Evolutionary conservation across 2,797 vertebrate genomes (phyloP).

Genomic region (Sebastes aleutianus): DNA sequence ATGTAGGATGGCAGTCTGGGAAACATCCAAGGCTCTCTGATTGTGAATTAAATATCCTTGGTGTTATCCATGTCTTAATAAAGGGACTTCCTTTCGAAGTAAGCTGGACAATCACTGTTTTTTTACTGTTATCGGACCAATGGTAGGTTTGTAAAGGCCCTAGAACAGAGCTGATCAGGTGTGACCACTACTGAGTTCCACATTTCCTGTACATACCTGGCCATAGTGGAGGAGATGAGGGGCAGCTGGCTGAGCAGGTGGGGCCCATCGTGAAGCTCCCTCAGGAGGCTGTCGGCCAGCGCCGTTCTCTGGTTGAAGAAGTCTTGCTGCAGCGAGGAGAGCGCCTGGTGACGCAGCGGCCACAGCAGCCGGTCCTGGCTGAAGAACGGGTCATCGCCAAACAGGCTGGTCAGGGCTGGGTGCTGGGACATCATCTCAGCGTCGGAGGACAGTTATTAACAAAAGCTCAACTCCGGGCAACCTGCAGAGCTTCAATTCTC

Average conservation of each 20-base stretch:
- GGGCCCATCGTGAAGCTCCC: slow-evolving; percentile 59
- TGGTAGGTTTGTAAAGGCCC: neutral
- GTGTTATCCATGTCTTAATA: too few species aligned
- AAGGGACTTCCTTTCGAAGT: too few species aligned
- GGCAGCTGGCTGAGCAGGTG: slow-evolving; percentile 44
- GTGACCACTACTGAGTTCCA: neutral
- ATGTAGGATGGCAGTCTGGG: too few species aligned
- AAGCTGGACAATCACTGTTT: too few species aligned
- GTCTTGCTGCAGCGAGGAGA: slow-evolving; percentile 68
- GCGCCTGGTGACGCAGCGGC: slow-evolving; percentile 48
- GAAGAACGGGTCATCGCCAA: slow-evolving; percentile 76
- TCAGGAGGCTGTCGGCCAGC: slow-evolving; percentile 68
- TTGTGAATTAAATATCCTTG: too few species aligned
- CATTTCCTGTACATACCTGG: slow-evolving; percentile 39
- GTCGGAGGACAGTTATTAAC: neutral
- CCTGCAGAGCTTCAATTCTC: neutral
- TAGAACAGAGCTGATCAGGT: neutral
- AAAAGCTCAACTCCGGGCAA: neutral
- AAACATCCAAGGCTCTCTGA: too few species aligned
- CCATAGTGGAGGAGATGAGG: slow-evolving; percentile 39
- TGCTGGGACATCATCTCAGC: slow-evolving; percentile 63
- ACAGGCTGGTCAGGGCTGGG: slow-evolving; percentile 59
- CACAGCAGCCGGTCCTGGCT: slow-evolving; percentile 63
- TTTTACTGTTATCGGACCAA: neutral
- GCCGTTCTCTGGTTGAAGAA: slow-evolving; percentile 67